Percentiles rank a stretch among this genome's conserved stretches.
Conservation (phyloP, 2,113 vertebrate genomes). For the Opisthocomus hoazin region DNA sequence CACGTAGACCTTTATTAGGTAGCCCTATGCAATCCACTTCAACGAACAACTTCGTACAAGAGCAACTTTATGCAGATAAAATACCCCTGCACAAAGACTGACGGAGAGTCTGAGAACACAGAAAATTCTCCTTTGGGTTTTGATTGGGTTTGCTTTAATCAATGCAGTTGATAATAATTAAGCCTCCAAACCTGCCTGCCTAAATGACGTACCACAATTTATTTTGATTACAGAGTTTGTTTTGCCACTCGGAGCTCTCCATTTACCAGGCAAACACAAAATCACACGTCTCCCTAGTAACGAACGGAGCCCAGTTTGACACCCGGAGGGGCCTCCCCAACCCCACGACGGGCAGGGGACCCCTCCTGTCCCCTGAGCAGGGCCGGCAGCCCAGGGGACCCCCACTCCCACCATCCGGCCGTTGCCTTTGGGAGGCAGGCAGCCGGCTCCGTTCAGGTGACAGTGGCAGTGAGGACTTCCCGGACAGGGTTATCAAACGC, state of each 20-base stretch:
- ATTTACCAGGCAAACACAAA: not conserved
- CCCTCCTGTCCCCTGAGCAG: not conserved
- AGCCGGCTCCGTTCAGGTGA: rapidly evolving
- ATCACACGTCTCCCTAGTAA: not conserved
- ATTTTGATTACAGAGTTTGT: not conserved
- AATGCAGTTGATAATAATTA: not conserved
- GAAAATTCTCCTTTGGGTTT: not conserved
- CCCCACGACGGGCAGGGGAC: rapidly evolving
- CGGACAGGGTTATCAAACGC: not conserved
- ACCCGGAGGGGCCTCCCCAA: not conserved
- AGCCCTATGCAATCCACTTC: not conserved
- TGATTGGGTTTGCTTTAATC: not conserved
- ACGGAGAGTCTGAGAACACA: not conserved
- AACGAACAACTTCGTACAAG: not conserved
- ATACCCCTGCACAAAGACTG: not conserved
- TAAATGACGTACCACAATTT: not conserved
- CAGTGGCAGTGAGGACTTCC: not conserved
- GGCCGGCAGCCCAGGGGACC: not conserved
- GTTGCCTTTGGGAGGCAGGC: not conserved
- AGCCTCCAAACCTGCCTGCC: not conserved
- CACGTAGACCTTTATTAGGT: not conserved
- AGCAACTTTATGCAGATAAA: not conserved
- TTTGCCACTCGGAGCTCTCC: not conserved
- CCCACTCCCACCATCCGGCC: not conserved
- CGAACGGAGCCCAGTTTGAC: not conserved